Conservation (phyloP, 2,797 vertebrate species). For the Aselliscus stoliczkanus region DNA sequence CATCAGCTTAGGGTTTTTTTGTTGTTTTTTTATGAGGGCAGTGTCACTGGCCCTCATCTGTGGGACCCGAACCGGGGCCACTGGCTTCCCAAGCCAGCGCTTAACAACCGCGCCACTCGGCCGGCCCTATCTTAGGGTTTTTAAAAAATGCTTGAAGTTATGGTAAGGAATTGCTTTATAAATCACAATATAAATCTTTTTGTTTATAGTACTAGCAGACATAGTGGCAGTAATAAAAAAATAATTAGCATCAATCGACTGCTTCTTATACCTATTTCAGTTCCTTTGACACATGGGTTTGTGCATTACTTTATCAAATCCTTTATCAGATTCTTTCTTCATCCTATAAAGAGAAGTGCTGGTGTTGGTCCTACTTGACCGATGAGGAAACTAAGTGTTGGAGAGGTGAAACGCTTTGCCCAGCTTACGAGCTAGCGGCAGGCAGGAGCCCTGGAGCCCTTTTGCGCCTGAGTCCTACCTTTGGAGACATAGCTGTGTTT, state of each 20-base stretch:
- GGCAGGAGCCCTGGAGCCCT: background rate
- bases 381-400: background rate
- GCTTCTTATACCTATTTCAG: background rate
- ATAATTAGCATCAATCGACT: rapidly evolving
- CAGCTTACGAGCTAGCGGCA: background rate
- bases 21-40: no score
- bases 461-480: background rate
- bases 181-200: background rate
- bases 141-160: background rate
- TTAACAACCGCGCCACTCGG: no score
- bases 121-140: no score
- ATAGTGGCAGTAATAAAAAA: background rate
- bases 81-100: no score
- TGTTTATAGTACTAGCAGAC: background rate
- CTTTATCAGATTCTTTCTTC: background rate
- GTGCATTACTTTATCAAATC: background rate
- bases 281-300: background rate
- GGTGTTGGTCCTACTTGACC: background rate
- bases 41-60: no score
- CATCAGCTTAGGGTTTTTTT: background rate
- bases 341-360: background rate
- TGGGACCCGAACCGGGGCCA: no score
- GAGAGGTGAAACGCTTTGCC: background rate
- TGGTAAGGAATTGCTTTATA: background rate
- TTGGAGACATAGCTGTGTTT: background rate